Conservation (phyloP, 2,797 vertebrate genomes). For the Clamator glandarius region DNA sequence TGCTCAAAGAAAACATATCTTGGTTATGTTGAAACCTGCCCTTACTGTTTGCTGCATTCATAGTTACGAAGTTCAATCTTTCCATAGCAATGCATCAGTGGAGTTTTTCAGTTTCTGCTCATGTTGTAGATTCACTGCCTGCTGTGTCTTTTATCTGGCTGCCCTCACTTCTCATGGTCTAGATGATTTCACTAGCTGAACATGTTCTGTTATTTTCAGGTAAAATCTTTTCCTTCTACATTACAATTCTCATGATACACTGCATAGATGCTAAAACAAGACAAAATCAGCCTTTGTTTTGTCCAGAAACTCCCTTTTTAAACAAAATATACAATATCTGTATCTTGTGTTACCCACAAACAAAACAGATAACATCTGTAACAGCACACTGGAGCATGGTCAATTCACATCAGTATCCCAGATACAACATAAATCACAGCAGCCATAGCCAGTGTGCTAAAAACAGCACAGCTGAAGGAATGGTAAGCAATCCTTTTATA, state of each 20-base stretch:
- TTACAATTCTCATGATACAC: background rate
- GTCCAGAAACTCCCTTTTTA: background rate
- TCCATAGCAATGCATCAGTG: background rate
- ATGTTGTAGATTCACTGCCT: background rate
- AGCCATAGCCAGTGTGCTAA: background rate
- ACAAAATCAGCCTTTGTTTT: background rate
- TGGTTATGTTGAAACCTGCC: background rate
- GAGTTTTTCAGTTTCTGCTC: background rate
- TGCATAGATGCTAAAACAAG: background rate
- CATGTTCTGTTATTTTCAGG: background rate
- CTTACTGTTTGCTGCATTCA: background rate
- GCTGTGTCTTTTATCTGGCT: background rate
- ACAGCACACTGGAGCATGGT: background rate
- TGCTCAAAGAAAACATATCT: background rate
- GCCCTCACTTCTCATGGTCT: background rate
- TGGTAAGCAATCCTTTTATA: background rate
- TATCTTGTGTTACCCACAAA: background rate
- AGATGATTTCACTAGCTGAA: background rate
- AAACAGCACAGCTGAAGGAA: background rate
- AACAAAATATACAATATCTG: background rate
- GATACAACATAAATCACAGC: background rate
- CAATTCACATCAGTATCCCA: background rate
- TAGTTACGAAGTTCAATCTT: accelerated
- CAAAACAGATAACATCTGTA: background rate
- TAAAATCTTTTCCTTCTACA: background rate